Evolutionary conservation across 2,113 vertebrate species (phyloP).

Genomic region (Zapornia atra): DNA sequence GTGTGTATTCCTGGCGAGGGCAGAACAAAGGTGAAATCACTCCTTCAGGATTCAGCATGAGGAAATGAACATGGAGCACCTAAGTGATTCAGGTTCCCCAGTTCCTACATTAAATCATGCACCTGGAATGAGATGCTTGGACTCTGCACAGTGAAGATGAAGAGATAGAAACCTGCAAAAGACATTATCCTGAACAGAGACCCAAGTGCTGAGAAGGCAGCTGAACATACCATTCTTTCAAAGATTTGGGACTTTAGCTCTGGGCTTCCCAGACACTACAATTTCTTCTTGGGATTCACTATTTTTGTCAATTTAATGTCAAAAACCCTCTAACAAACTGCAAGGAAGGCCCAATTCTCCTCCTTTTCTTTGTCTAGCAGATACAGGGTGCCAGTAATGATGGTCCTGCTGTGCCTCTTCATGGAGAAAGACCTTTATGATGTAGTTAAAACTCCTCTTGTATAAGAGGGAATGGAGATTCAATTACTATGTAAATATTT

Average conservation of each 20-base stretch:
- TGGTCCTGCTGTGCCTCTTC: background rate
- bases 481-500: background rate
- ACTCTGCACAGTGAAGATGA: background rate
- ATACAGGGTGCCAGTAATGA: background rate
- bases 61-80: background rate
- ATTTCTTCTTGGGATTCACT: background rate
- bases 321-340: background rate
- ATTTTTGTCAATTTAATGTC: background rate
- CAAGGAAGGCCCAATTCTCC: background rate
- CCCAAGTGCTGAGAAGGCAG: background rate
- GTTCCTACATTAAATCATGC: background rate
- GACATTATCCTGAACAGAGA: background rate
- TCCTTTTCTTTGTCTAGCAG: accelerated
- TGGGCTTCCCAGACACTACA: background rate
- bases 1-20: background rate
- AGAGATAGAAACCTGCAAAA: background rate
- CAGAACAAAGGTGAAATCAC: background rate
- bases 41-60: background rate
- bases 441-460: background rate
- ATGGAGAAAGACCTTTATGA: background rate
- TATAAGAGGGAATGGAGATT: background rate
- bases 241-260: background rate
- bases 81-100: background rate
- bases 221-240: background rate
- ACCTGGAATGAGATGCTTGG: background rate